A percentile compares a stretch with the other conserved stretches of the same genome.
Evolutionary conservation across 2,797 vertebrate genomes (phyloP).

Genomic region (Lophotriccus pileatus): DNA sequence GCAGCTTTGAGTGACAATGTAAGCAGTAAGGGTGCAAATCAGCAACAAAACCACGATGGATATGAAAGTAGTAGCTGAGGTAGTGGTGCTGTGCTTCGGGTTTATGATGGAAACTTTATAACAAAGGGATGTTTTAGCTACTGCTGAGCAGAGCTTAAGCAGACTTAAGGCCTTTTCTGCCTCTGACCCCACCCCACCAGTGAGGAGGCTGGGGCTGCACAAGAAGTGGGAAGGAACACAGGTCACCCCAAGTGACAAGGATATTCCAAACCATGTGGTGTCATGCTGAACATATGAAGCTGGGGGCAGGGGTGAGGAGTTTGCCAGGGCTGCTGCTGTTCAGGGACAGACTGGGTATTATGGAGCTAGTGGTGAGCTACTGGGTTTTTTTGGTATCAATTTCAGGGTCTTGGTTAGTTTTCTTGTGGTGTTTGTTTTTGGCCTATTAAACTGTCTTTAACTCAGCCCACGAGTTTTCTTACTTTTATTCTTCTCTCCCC

Average conservation of each 20-base stretch:
- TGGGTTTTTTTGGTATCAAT: not conserved
- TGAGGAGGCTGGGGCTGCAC: not conserved
- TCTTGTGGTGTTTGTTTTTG: not conserved
- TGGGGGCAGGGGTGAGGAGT: fast-evolving
- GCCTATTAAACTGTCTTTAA: not conserved
- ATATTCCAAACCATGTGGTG: fast-evolving
- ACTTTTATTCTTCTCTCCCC: not conserved
- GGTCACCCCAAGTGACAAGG: not conserved
- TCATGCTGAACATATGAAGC: not conserved
- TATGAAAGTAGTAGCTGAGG: fast-evolving
- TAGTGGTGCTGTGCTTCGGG: not conserved
- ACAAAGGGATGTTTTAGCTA: fast-evolving
- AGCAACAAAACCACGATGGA: fast-evolving
- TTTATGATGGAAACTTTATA: not conserved
- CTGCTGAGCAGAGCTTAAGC: not conserved
- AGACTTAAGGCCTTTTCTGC: not conserved
- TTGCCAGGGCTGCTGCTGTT: not conserved
- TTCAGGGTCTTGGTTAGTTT: not conserved
- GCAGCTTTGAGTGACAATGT: not conserved
- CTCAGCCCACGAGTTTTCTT: not conserved
- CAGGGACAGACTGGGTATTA: not conserved
- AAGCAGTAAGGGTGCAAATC: not conserved
- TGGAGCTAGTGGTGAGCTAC: not conserved
- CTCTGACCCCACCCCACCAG: not conserved
- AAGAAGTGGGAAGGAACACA: not conserved